Evolutionary conservation across 2,113 vertebrate species (phyloP), one percentile per base, ranked within the genome.

Genomic region (Rhabdomys dilectus): DNA sequence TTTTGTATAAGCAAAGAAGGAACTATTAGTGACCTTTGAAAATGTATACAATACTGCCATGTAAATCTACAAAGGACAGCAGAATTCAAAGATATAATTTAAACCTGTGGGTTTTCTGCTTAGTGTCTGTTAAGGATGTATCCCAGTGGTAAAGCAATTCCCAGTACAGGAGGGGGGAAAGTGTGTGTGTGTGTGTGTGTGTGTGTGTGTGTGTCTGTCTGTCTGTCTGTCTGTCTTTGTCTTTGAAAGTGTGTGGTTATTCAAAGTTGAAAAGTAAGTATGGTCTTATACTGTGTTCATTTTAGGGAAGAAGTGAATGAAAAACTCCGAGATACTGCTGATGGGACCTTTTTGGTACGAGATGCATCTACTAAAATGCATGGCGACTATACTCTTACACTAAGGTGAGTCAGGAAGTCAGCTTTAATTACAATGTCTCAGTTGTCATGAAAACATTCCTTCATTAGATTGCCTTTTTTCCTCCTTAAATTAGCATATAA

Each of bases 301-400:
- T 98, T 94, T 64, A 99, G 99, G 97, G 99, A 99, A 99, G 99
- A 99, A 98, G 99, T 99, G 88, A 99, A 99, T 82, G 99, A 99
- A 98, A 99, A 99, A 95, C 99, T 99, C 97, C 99, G 99, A 97
- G 99, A 99, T 97, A 99, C 99, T 80, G 99, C 99, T n/a, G 99
- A 99, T 80, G 99, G 99, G 97, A 99, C 99, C 45, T 99, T 99
- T 98, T 92, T 99, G 99, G 99, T 99, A 98, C 99, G 99, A 97
- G 99, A 99, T 78, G 99, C 99, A 96, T 99, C 99, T 24, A 99
- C 99, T 5, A 99, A 99, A 98, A 99, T 99, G 99, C 99, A 99
- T 80, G 99, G 99, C 0, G 99, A 99, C 97, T 99, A 99, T 98
- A 99, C 99, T 1, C 99, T 99, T 85, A 99, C 99, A 2, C 98